A percentile compares a stretch with the other conserved stretches of the same genome.
Conservation (phyloP, 2,888 invertebrate species). For the Acanthoscelides obtectus region DNA sequence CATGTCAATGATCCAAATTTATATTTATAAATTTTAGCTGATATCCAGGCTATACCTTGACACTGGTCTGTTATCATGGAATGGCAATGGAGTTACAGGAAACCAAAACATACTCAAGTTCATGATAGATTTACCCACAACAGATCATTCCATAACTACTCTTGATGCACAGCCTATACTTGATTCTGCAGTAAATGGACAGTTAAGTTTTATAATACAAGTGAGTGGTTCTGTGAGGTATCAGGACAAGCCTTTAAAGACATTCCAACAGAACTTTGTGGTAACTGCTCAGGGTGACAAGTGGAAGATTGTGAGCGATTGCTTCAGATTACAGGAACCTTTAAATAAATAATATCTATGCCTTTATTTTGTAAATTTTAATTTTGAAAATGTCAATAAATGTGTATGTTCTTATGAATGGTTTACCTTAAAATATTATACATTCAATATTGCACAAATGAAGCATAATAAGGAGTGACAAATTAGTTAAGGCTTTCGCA, state of each 20-base stretch:
- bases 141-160: conserved; percentile 71
- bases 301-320: conserved; percentile 91
- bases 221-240: conserved; percentile 79
- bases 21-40: conserved; percentile 50
- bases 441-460: too few relatives aligned
- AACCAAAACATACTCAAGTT: conserved; percentile 82
- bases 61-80: conserved; percentile 83
- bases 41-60: conserved; percentile 80
- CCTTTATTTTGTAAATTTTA: too few relatives aligned
- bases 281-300: conserved; percentile 84
- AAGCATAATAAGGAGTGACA: too few relatives aligned
- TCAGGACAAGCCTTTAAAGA: conserved; percentile 55
- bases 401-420: too few relatives aligned
- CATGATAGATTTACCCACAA: conserved; percentile 74
- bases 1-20: too few relatives aligned
- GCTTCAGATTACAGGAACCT: conserved; percentile 73
- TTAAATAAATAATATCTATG: conserved; percentile 16
- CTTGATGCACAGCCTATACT: conserved; percentile 84
- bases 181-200: conserved; percentile 71
- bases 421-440: too few relatives aligned
- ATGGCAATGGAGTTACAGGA: conserved; percentile 81
- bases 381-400: too few relatives aligned
- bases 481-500: too few relatives aligned
- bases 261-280: conserved; percentile 81
- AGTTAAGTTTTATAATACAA: conserved; percentile 78